Conservation (phyloP, 2,797 vertebrate species). For the Novumbra hubbsi region DNA sequence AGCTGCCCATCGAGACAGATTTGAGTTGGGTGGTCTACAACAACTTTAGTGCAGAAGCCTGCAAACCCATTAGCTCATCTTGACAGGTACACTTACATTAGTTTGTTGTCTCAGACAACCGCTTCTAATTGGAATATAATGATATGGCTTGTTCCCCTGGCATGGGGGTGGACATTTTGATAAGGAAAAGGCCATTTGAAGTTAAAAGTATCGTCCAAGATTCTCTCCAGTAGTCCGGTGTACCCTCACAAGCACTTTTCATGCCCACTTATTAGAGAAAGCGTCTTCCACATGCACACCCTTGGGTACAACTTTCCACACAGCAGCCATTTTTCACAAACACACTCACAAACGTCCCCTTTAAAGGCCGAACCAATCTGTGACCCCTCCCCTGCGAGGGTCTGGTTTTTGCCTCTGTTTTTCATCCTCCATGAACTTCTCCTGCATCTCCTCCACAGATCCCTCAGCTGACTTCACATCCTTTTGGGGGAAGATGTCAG, state of each 20-base stretch:
- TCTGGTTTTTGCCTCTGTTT: slow-evolving; percentile 77
- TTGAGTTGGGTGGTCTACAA: background rate
- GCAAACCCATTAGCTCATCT: background rate
- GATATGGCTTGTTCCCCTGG: too few relatives aligned
- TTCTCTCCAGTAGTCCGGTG: too few relatives aligned
- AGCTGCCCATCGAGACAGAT: background rate
- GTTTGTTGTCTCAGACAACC: too few relatives aligned
- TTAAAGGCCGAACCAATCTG: slow-evolving; percentile 90
- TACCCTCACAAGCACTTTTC: too few relatives aligned
- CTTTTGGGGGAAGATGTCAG: slow-evolving; percentile 87
- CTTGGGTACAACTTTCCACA: slow-evolving; percentile 34
- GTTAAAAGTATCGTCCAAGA: too few relatives aligned
- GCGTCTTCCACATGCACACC: slow-evolving; percentile 15
- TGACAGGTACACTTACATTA: too few relatives aligned
- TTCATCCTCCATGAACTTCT: slow-evolving; percentile 80
- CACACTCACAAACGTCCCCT: background rate
- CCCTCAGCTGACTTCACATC: slow-evolving; percentile 58
- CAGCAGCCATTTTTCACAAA: background rate
- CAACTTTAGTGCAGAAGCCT: background rate
- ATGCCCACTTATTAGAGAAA: background rate
- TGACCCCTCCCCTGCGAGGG: slow-evolving; percentile 85
- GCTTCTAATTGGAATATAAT: too few relatives aligned
- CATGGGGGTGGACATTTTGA: too few relatives aligned
- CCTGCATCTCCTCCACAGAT: slow-evolving; percentile 73
- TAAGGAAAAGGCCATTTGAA: too few relatives aligned